Conservation (phyloP, 2,113 vertebrate genomes). For the Cathartes aura region DNA sequence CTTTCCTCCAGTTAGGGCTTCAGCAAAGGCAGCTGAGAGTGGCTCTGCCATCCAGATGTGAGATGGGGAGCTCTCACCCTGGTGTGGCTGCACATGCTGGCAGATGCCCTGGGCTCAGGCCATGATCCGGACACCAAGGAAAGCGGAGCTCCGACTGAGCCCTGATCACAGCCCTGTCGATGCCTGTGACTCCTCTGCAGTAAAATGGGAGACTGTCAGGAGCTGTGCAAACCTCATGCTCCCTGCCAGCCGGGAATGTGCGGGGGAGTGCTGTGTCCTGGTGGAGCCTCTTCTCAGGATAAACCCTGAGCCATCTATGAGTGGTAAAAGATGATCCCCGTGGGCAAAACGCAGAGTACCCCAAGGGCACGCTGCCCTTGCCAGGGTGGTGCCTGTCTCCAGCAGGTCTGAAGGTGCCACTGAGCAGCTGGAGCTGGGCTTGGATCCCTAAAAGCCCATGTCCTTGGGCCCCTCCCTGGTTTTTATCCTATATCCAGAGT, state of each 20-base stretch:
- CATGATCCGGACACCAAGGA: accelerated
- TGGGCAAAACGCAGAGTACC: accelerated
- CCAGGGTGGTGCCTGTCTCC: neutral
- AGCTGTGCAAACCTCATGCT: neutral
- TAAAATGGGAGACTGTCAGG: neutral
- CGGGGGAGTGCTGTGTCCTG: neutral
- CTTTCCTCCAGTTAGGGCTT: neutral
- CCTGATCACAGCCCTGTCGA: neutral
- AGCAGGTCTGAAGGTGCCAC: neutral
- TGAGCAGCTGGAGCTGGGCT: neutral
- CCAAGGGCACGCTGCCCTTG: neutral
- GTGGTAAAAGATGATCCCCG: neutral
- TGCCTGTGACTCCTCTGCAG: neutral
- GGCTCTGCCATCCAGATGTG: neutral
- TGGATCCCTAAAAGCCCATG: neutral
- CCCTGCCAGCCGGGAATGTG: neutral
- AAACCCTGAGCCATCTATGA: neutral
- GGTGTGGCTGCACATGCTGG: neutral
- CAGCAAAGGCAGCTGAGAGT: neutral
- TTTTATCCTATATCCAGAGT: neutral
- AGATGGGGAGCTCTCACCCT: neutral
- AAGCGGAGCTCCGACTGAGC: neutral
- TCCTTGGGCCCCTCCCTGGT: neutral
- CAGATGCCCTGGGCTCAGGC: too few species aligned
- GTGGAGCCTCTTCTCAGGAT: neutral